Percentiles rank a stretch among this genome's conserved stretches.
Evolutionary conservation across 2,113 vertebrate genomes (phyloP).

Genomic region (Oncorhynchus clarkii): DNA sequence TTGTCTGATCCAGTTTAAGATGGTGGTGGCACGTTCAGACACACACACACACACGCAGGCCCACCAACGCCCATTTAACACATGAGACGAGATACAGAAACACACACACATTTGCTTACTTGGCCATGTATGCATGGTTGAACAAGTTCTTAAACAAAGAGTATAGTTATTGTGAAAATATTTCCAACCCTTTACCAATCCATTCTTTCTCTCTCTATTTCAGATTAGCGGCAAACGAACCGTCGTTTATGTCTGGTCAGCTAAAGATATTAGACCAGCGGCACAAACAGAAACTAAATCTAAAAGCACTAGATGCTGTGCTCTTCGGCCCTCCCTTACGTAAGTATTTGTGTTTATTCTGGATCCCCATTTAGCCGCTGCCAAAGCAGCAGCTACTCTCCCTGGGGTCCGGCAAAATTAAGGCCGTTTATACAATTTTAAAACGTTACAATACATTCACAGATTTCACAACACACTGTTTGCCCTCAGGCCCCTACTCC

Average conservation of each 20-base stretch:
- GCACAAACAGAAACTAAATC: slow-evolving; percentile 95
- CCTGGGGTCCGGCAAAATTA: too few species aligned
- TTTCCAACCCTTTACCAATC: background rate
- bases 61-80: too few species aligned
- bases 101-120: too few species aligned
- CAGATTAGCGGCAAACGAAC: slow-evolving; percentile 96
- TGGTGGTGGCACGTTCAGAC: background rate
- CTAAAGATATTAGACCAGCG: slow-evolving; percentile 94
- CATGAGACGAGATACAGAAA: too few species aligned
- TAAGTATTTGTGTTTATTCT: slow-evolving; percentile 71
- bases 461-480: too few species aligned
- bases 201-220: slow-evolving; percentile 43
- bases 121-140: background rate
- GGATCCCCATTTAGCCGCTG: too few species aligned
- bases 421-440: too few species aligned
- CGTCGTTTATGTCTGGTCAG: slow-evolving; percentile 89
- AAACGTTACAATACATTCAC: too few species aligned
- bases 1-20: slow-evolving; percentile 2
- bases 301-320: slow-evolving; percentile 96
- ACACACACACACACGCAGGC: background rate
- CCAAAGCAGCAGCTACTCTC: too few species aligned
- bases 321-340: slow-evolving; percentile 93
- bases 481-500: too few species aligned
- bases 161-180: background rate
- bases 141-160: too few species aligned